phyloP scores from a whole-genome alignment of 2,888 invertebrate genomes.

The Pristionchus japonicus region DNA sequence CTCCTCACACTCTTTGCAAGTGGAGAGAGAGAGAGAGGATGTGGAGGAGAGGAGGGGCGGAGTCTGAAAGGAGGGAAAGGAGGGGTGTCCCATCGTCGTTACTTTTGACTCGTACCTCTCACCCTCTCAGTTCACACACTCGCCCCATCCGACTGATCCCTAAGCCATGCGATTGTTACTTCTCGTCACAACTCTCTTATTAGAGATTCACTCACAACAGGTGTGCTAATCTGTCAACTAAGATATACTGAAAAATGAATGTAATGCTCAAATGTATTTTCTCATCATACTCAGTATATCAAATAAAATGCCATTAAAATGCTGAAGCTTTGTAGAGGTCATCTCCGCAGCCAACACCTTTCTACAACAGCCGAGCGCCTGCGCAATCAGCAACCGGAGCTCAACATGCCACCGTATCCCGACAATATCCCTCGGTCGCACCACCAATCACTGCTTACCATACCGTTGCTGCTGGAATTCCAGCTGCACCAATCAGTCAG shows the following conservation, averaged over 20 bases:
- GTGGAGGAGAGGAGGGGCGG: background rate
- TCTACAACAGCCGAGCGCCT: background rate
- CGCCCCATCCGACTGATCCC: background rate
- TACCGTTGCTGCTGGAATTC: background rate
- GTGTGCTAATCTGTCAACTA: background rate
- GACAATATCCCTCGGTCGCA: background rate
- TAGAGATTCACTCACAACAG: background rate
- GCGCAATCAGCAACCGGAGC: background rate
- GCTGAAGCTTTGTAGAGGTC: background rate
- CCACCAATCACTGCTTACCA: slow-evolving; percentile 21
- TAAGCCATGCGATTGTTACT: slow-evolving; percentile 1
- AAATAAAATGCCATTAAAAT: background rate
- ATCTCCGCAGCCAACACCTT: background rate
- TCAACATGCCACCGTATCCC: background rate
- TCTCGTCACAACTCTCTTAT: background rate
- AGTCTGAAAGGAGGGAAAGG: background rate
- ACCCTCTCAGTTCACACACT: background rate
- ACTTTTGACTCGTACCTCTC: background rate
- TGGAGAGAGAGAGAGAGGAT: background rate
- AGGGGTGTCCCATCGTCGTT: background rate
- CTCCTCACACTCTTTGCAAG: background rate
- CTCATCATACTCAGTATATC: background rate
- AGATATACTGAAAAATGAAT: background rate
- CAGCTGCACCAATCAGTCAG: background rate
- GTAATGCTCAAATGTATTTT: background rate